Percentiles rank a stretch among this genome's conserved stretches.
phyloP scores from a whole-genome alignment of 2,888 invertebrate genomes.

The Prosapia bicincta region DNA sequence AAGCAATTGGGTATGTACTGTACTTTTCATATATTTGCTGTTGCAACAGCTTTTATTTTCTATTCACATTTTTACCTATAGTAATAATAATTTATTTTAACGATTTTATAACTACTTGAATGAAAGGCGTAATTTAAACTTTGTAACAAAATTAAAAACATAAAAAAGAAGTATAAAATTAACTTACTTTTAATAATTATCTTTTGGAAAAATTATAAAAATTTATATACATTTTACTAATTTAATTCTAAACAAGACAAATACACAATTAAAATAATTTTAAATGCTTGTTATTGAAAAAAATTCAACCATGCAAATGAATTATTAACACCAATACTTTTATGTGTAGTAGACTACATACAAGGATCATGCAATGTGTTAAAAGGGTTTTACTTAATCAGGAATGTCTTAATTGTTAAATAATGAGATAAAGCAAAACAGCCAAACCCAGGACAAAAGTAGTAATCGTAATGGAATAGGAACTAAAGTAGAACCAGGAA shows the following conservation, averaged over 20 bases:
- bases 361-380: not conserved
- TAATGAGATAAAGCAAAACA: conserved; percentile 15
- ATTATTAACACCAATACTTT: not conserved
- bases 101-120: too few species aligned
- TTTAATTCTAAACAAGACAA: too few species aligned
- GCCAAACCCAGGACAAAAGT: conserved; percentile 24
- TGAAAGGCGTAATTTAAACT: too few species aligned
- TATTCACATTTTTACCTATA: not conserved
- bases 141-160: not conserved
- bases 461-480: conserved; percentile 19
- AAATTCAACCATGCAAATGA: not conserved
- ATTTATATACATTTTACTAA: too few species aligned
- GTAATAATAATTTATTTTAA: too few species aligned
- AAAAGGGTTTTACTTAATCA: not conserved
- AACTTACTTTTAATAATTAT: too few species aligned
- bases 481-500: conserved; percentile 20
- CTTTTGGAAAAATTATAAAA: too few species aligned
- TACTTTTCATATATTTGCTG: not conserved
- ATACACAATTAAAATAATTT: too few species aligned
- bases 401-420: not conserved
- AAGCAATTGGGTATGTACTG: not conserved
- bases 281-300: too few species aligned
- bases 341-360: not conserved
- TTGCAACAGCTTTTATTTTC: not conserved
- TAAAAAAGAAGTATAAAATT: not conserved